Percentiles rank a stretch among this genome's conserved stretches.
These are phyloP conservation scores for Catamblyrhynchus diadema DNA, from an alignment of 2,797 vertebrate genomes.

Conservation along the genomic window DNA sequence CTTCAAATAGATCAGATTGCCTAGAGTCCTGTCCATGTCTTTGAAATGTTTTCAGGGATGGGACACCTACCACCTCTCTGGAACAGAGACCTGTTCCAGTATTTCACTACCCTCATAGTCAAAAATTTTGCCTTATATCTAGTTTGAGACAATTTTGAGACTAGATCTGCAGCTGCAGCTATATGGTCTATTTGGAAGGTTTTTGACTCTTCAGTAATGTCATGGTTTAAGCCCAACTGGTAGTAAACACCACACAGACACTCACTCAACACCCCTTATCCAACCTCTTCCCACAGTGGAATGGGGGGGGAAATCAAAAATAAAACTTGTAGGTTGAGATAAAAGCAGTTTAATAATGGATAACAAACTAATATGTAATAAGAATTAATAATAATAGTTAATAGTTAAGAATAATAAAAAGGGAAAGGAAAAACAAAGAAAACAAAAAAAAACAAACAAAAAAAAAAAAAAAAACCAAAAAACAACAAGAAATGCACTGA, in stretches of 20 bases:
- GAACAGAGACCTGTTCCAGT: neutral
- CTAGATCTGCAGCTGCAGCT: neutral
- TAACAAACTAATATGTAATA: neutral
- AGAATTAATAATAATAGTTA: neutral
- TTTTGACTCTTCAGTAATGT: neutral
- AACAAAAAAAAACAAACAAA: too few species aligned
- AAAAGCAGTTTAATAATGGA: neutral
- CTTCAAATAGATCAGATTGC: neutral
- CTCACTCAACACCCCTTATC: neutral
- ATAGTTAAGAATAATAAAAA: too few species aligned
- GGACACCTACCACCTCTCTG: neutral
- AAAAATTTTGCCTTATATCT: neutral
- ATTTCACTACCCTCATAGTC: neutral
- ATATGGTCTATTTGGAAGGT: neutral
- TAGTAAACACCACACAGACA: neutral
- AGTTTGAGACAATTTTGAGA: neutral
- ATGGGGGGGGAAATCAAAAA: neutral
- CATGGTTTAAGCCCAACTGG: neutral
- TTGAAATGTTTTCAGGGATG: neutral
- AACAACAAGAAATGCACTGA: neutral
- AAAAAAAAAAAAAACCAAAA: too few species aligned
- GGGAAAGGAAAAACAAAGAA: neutral
- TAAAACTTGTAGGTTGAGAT: neutral
- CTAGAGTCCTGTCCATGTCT: neutral
- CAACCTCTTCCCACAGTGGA: neutral